Evolutionary conservation across 92 coral and sea anemone species (phyloP).

Genomic region (Porites evermanni): DNA sequence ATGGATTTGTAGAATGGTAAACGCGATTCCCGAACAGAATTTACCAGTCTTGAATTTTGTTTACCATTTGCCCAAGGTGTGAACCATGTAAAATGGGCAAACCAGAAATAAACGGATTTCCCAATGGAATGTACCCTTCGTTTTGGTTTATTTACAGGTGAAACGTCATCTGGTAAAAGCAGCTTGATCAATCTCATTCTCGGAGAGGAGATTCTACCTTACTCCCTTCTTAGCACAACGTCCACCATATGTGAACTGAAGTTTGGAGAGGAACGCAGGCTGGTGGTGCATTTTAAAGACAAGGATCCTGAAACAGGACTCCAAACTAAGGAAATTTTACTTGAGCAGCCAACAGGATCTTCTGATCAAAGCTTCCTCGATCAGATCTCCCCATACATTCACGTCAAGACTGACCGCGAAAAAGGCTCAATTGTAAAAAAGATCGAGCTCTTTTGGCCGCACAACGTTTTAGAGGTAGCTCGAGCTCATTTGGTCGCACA

Average conservation of each 20-base stretch:
- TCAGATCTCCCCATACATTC: constrained; percentile 27
- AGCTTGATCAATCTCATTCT: constrained; percentile 1
- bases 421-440: constrained; percentile 13
- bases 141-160: constrained; percentile 20
- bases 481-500: constrained; percentile 45
- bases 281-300: constrained; percentile 45
- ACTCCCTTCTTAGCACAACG: constrained; percentile 45
- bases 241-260: constrained; percentile 54
- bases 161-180: constrained; percentile 50
- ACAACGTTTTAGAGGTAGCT: constrained; percentile 12
- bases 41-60: too few species aligned
- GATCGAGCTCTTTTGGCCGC: constrained; percentile 48
- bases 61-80: too few species aligned
- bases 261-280: constrained; percentile 33
- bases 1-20: too few species aligned
- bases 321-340: background rate
- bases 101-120: too few species aligned
- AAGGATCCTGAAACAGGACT: background rate
- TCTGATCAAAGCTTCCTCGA: constrained; percentile 8
- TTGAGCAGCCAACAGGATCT: background rate
- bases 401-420: constrained; percentile 7
- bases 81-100: too few species aligned
- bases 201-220: constrained; percentile 31
- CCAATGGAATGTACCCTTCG: too few species aligned
- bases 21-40: too few species aligned